These are phyloP conservation scores for Erinaceus europaeus DNA, from an alignment of 2,113 vertebrate genomes.

Conservation along the genomic window DNA sequence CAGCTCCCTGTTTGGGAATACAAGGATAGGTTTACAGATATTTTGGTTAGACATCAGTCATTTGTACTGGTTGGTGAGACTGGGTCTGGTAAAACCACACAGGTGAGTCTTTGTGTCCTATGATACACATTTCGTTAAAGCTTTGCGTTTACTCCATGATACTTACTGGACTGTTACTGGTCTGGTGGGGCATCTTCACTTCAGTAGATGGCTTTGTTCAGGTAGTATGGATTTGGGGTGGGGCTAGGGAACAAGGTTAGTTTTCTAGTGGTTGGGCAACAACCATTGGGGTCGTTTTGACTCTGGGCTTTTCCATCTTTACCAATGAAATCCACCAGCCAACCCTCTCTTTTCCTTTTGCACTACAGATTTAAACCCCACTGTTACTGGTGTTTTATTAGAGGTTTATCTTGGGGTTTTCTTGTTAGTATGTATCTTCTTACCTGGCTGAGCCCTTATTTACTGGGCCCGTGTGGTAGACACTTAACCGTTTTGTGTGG, in stretches of 20 bases:
- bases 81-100: slow-evolving; percentile 96
- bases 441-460: not conserved
- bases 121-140: not conserved
- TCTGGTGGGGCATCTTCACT: not conserved
- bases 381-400: not conserved
- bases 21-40: slow-evolving; percentile 93
- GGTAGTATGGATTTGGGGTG: not conserved
- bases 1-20: slow-evolving; percentile 98
- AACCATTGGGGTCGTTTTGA: not conserved
- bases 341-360: not conserved
- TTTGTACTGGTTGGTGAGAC: slow-evolving; percentile 97
- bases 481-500: not conserved
- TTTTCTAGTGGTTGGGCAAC: not conserved
- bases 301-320: not conserved
- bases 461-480: not conserved
- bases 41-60: slow-evolving; percentile 91
- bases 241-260: not conserved
- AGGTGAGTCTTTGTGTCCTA: slow-evolving; percentile 83
- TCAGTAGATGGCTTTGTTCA: not conserved
- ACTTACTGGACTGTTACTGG: not conserved
- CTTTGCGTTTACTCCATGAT: slow-evolving; percentile 3
- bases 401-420: too few species aligned
- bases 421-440: slow-evolving; percentile 10
- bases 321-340: not conserved
- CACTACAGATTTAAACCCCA: not conserved